Percentiles rank a stretch among this genome's conserved stretches.
Evolutionary conservation across 2,113 vertebrate species (phyloP).

Genomic region (Epinephelus fuscoguttatus): DNA sequence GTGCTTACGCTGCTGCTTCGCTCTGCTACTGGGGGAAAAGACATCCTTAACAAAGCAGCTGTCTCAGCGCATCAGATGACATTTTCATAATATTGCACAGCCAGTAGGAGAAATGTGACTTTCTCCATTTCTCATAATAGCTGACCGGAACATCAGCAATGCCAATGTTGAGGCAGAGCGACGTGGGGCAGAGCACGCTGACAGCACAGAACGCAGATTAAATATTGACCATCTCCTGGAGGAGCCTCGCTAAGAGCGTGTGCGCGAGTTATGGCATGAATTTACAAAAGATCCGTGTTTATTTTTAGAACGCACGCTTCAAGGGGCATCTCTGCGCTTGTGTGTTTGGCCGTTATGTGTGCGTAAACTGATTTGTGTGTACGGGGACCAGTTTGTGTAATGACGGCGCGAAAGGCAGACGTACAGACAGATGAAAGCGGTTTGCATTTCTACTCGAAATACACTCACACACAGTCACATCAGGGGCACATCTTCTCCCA

Average conservation of each 20-base stretch:
- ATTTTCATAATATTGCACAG: constrained; percentile 63
- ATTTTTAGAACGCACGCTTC: constrained; percentile 73
- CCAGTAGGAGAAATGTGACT: constrained; percentile 63
- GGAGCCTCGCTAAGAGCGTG: constrained; percentile 50
- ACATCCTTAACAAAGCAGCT: constrained; percentile 61
- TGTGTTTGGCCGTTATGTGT: not conserved
- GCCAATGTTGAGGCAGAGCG: constrained; percentile 4
- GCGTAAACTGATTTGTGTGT: not conserved
- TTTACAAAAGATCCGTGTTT: constrained; percentile 60
- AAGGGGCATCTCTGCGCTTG: constrained; percentile 25
- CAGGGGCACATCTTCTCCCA: constrained; percentile 44
- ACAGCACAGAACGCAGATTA: constrained; percentile 60
- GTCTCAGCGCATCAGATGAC: constrained; percentile 76
- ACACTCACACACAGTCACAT: constrained; percentile 26
- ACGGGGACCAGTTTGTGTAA: not conserved
- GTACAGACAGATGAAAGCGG: not conserved
- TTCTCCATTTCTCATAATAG: constrained; percentile 61
- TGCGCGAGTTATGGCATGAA: constrained; percentile 53
- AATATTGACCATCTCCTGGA: constrained; percentile 79
- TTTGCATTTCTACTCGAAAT: constrained; percentile 23
- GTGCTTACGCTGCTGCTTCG: constrained; percentile 49
- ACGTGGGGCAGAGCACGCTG: constrained; percentile 27
- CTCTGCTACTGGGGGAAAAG: constrained; percentile 32
- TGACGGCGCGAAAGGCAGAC: not conserved
- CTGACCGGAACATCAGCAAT: constrained; percentile 55